These are phyloP conservation scores for Stenurella melanura DNA, from an alignment of 2,888 invertebrate genomes.

Conservation along the genomic window DNA sequence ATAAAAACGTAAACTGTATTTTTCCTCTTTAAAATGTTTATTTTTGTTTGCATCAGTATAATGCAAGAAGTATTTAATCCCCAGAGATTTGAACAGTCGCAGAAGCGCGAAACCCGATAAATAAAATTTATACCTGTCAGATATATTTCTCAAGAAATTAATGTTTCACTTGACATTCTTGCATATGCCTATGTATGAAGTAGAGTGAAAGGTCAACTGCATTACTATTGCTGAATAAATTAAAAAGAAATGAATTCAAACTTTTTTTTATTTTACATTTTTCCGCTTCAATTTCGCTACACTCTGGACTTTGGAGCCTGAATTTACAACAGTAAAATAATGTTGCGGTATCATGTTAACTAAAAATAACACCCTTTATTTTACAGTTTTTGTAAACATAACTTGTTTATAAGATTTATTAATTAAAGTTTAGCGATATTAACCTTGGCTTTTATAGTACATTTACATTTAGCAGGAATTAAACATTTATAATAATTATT, in stretches of 20 bases:
- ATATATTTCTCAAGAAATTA: neutral
- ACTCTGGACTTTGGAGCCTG: neutral
- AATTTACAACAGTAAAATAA: neutral
- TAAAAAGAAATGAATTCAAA: neutral
- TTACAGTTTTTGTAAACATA: conserved; percentile 32
- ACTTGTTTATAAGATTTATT: conserved; percentile 41
- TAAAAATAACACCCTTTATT: neutral
- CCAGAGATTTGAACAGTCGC: conserved; percentile 14
- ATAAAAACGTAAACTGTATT: neutral
- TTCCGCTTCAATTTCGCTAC: neutral
- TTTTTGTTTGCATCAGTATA: neutral
- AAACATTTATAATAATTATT: conserved; percentile 47
- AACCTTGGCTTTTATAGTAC: conserved; percentile 56
- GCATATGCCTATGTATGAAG: neutral
- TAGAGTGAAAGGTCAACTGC: conserved; percentile 7
- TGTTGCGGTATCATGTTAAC: neutral
- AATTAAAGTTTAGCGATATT: conserved; percentile 43
- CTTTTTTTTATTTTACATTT: neutral
- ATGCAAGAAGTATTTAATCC: neutral
- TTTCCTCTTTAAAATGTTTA: neutral
- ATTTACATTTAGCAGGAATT: conserved; percentile 51
- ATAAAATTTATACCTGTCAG: neutral
- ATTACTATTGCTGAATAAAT: neutral
- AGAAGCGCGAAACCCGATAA: conserved; percentile 13
- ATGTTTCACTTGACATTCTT: neutral